Percentiles rank a stretch among this genome's conserved stretches.
Evolutionary conservation across 2,888 invertebrate genomes (phyloP).

Genomic region (Troglohyphantes excavatus): DNA sequence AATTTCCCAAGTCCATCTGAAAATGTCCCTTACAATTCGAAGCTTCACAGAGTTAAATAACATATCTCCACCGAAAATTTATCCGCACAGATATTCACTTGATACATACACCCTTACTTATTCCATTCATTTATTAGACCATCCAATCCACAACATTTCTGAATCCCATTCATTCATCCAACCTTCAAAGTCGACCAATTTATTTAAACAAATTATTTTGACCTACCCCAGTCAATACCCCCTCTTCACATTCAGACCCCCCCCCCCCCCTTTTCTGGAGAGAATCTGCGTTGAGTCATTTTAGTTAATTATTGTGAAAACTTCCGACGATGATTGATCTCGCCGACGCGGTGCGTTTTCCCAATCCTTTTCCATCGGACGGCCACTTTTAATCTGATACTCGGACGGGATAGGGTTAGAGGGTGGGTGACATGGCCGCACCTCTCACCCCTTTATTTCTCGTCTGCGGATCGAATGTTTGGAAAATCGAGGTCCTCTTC

Average conservation of each 20-base stretch:
- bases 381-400: background rate
- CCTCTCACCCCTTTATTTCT: background rate
- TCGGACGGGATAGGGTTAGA: background rate
- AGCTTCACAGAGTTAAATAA: background rate
- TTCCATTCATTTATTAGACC: background rate
- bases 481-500: background rate
- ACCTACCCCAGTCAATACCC: background rate
- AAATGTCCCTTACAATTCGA: background rate
- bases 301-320: too few relatives aligned
- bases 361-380: background rate
- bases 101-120: background rate
- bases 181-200: background rate
- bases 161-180: background rate
- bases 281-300: background rate
- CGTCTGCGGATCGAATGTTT: background rate
- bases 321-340: background rate
- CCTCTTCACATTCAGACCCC: background rate
- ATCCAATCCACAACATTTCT: background rate
- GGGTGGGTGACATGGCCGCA: background rate
- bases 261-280: background rate
- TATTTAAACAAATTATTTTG: slow-evolving; percentile 1
- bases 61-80: background rate
- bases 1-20: background rate
- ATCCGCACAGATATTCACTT: background rate
- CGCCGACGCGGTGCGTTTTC: background rate